Percentiles rank a stretch among this genome's conserved stretches.
phyloP scores from a whole-genome alignment of 2,113 vertebrate genomes.

The Mesembrinibis cayennensis region DNA sequence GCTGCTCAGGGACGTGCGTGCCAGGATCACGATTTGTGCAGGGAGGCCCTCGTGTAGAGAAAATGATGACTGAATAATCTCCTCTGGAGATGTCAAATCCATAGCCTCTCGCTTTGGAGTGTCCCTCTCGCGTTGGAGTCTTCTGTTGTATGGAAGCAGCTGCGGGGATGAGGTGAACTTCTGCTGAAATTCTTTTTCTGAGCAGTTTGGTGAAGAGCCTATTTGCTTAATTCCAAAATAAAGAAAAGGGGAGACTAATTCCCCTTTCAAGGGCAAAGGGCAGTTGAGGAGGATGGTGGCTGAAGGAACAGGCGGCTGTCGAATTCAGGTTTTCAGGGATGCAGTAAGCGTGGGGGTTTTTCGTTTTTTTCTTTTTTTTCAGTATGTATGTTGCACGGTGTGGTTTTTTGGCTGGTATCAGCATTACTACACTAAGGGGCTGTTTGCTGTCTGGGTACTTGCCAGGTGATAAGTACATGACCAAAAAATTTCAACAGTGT shows the following conservation, averaged over 20 bases:
- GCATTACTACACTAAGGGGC: neutral
- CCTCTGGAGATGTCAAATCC: neutral
- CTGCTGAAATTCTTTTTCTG: neutral
- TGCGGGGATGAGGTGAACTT: neutral
- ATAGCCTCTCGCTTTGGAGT: neutral
- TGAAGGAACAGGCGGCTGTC: neutral
- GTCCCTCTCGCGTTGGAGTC: neutral
- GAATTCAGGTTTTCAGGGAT: neutral
- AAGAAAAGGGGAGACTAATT: neutral
- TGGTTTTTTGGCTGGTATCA: neutral
- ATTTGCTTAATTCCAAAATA: neutral
- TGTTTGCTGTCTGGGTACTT: conserved; percentile 57
- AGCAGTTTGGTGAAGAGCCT: neutral
- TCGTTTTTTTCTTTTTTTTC: fast-evolving
- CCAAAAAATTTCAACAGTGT: neutral
- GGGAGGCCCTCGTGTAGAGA: neutral
- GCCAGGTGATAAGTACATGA: conserved; percentile 22
- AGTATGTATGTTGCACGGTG: neutral
- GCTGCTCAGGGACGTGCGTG: fast-evolving
- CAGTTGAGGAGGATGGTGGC: neutral
- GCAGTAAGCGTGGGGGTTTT: neutral
- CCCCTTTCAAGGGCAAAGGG: neutral
- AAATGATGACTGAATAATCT: neutral
- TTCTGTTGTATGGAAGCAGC: conserved; percentile 10
- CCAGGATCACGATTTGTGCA: neutral